Conservation (phyloP, 2,797 vertebrate genomes). For the Acridotheres tristis region DNA sequence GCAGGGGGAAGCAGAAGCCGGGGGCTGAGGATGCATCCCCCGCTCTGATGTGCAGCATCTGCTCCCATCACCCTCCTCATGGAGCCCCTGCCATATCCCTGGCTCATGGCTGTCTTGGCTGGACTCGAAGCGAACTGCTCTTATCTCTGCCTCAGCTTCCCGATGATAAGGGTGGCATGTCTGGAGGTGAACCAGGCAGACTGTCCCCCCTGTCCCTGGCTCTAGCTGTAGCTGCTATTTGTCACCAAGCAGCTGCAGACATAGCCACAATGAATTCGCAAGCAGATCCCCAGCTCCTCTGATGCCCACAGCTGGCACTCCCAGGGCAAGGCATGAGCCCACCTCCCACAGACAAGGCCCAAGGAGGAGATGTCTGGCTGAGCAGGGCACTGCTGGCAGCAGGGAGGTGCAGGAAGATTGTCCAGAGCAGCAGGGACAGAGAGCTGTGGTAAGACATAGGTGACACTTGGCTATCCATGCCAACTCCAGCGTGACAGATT, state of each 20-base stretch:
- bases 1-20: background rate
- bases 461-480: background rate
- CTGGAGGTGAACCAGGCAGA: background rate
- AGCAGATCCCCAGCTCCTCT: background rate
- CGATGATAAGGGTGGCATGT: background rate
- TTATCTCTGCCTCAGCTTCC: slow-evolving; percentile 49
- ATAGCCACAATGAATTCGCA: background rate
- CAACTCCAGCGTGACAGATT: background rate
- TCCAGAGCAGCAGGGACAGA: background rate
- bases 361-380: accelerated
- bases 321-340: background rate
- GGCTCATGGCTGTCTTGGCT: background rate
- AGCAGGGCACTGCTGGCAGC: background rate
- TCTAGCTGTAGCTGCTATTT: background rate
- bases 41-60: background rate
- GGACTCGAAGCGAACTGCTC: background rate
- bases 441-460: background rate
- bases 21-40: background rate
- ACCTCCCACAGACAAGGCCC: accelerated
- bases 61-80: accelerated
- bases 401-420: background rate
- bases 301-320: background rate
- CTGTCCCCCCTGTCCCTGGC: background rate
- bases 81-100: background rate
- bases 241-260: slow-evolving; percentile 2